A percentile compares a stretch with the other conserved stretches of the same genome.
phyloP scores from a whole-genome alignment of 2,113 vertebrate genomes.

The Tupaia tana region DNA sequence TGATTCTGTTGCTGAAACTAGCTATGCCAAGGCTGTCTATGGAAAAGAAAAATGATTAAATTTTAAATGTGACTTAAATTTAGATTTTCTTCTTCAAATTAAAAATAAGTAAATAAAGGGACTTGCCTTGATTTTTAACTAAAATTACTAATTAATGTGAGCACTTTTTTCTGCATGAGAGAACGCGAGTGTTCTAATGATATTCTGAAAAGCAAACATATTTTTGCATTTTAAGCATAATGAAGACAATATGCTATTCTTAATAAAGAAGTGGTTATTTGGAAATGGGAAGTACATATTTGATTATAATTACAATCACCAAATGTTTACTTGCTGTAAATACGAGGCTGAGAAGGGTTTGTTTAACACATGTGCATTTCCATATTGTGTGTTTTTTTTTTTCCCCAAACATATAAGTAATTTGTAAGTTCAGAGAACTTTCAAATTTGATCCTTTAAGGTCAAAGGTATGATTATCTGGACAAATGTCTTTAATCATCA shows the following conservation, averaged over 20 bases:
- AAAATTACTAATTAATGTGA: not conserved
- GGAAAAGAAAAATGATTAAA: not conserved
- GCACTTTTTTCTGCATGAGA: not conserved
- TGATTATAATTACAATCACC: slow-evolving; percentile 37
- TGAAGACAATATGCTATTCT: slow-evolving; percentile 58
- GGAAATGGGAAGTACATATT: not conserved
- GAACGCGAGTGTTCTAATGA: not conserved
- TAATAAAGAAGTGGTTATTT: slow-evolving; percentile 47
- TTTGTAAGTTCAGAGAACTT: not conserved
- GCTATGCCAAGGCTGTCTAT: not conserved
- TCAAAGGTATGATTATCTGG: not conserved
- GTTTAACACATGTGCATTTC: not conserved
- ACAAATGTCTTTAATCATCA: not conserved
- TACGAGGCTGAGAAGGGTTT: slow-evolving; percentile 8
- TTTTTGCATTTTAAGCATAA: slow-evolving; percentile 57
- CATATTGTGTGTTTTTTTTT: not conserved
- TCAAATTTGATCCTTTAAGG: not conserved
- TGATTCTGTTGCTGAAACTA: not conserved
- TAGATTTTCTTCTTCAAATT: slow-evolving; percentile 7
- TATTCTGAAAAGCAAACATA: not conserved
- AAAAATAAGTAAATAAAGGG: not conserved
- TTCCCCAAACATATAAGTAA: not conserved
- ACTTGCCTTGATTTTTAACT: not conserved
- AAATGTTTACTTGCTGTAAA: slow-evolving; percentile 59
- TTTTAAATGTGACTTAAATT: not conserved